These are phyloP conservation scores for Lasioglossum oenotherae DNA, from an alignment of 2,888 invertebrate genomes.

Conservation along the genomic window DNA sequence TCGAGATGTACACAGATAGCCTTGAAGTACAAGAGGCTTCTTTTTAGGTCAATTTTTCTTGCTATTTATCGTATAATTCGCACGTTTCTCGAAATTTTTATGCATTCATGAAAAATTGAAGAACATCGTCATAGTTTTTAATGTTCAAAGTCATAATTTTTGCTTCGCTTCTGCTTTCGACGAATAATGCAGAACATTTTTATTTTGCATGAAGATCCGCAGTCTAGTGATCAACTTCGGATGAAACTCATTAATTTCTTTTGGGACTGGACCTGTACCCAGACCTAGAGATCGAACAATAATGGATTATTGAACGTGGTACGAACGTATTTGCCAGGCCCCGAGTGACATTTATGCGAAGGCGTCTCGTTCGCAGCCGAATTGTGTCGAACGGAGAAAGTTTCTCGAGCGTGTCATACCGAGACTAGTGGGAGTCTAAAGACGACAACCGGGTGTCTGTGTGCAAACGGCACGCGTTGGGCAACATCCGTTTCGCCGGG, in stretches of 20 bases:
- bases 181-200: too few relatives aligned
- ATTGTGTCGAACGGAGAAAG: constrained; percentile 68
- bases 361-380: constrained; percentile 28
- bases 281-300: not conserved
- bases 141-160: too few relatives aligned
- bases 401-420: constrained; percentile 65
- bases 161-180: too few relatives aligned
- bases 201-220: not conserved
- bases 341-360: constrained; percentile 13
- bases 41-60: too few relatives aligned
- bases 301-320: not conserved
- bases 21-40: too few relatives aligned
- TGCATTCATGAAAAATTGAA: too few relatives aligned
- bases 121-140: too few relatives aligned
- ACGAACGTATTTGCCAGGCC: not conserved
- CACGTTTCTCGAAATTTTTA: too few relatives aligned
- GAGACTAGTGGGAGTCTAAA: constrained; percentile 65
- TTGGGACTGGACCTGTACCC: too few relatives aligned
- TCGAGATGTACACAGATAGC: too few relatives aligned
- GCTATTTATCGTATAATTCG: too few relatives aligned
- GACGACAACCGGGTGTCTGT: constrained; percentile 53
- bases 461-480: constrained; percentile 52
- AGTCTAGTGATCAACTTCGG: not conserved
- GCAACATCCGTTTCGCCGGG: constrained; percentile 66
- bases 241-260: too few relatives aligned